Percentiles rank a stretch among this genome's conserved stretches.
phyloP scores from a whole-genome alignment of 2,888 invertebrate genomes.

The Taenaris catops region DNA sequence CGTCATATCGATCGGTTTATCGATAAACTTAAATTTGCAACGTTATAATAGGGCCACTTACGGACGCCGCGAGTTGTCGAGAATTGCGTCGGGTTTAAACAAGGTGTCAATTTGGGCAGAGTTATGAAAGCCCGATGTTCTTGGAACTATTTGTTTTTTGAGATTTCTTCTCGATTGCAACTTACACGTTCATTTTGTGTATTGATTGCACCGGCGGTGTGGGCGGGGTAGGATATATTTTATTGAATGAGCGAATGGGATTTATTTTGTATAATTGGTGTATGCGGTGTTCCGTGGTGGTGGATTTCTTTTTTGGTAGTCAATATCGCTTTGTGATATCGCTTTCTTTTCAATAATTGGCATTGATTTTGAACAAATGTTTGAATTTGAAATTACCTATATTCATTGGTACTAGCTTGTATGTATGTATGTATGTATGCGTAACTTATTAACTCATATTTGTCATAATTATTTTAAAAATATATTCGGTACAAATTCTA shows the following conservation, averaged over 20 bases:
- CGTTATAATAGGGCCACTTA: constrained; percentile 75
- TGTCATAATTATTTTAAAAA: no score
- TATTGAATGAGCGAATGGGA: constrained; percentile 44
- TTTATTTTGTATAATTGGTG: constrained; percentile 18
- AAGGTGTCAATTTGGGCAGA: constrained; percentile 78
- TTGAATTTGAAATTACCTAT: no score
- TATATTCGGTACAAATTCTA: no score
- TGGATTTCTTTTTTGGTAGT: no score
- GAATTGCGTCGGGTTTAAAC: constrained; percentile 69
- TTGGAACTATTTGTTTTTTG: constrained; percentile 74
- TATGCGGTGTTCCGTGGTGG: constrained; percentile 7
- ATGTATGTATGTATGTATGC: no score
- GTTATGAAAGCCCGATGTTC: constrained; percentile 75
- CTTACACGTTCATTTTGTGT: constrained; percentile 62
- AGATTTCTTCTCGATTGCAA: constrained; percentile 47
- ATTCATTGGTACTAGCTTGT: no score
- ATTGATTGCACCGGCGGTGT: constrained; percentile 47
- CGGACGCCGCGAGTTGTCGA: constrained; percentile 69
- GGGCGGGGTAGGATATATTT: constrained; percentile 54
- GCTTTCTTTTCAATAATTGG: no score
- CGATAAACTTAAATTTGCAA: constrained; percentile 33
- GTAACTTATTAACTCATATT: no score
- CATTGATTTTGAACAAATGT: no score
- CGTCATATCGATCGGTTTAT: constrained; percentile 21
- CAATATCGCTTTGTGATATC: no score